phyloP scores from a whole-genome alignment of 2,888 invertebrate genomes.

The Acrobasis repandana region DNA sequence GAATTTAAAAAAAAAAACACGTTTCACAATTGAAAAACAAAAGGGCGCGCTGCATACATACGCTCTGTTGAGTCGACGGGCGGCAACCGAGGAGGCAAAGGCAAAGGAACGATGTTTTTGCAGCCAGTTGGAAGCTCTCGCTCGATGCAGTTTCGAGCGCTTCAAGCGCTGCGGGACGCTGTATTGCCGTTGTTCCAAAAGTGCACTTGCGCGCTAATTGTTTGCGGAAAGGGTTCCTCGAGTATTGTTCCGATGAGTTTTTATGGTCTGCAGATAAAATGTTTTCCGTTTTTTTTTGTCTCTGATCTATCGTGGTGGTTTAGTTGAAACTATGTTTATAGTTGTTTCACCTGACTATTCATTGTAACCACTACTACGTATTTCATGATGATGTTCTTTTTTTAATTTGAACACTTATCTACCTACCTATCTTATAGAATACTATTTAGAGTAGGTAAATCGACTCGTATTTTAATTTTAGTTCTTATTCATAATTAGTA shows the following conservation, averaged over 20 bases:
- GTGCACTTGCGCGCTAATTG: conserved; percentile 78
- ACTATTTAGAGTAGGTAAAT: no score
- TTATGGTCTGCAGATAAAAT: conserved; percentile 58
- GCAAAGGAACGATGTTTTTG: conserved; percentile 62
- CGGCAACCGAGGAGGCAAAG: conserved; percentile 59
- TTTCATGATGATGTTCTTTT: background rate
- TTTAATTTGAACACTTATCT: background rate
- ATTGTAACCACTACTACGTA: conserved; percentile 10
- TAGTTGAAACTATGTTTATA: conserved; percentile 11
- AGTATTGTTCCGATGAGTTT: conserved; percentile 71
- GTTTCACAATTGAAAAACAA: conserved; percentile 60
- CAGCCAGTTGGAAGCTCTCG: conserved; percentile 70
- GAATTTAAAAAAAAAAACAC: conserved; percentile 35
- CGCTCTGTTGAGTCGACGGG: conserved; percentile 57
- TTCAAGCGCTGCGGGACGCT: conserved; percentile 52
- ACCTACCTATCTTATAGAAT: no score
- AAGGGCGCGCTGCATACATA: conserved; percentile 53
- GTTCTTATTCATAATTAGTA: no score
- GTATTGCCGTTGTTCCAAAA: conserved; percentile 73
- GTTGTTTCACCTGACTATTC: conserved; percentile 2
- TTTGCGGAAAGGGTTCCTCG: conserved; percentile 79
- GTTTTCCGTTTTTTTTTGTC: conserved; percentile 21
- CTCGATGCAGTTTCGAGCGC: conserved; percentile 32
- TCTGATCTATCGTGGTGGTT: conserved; percentile 10
- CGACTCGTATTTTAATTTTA: no score